phyloP scores from a whole-genome alignment of 2,797 vertebrate species.

The Zenarchopterus dispar region DNA sequence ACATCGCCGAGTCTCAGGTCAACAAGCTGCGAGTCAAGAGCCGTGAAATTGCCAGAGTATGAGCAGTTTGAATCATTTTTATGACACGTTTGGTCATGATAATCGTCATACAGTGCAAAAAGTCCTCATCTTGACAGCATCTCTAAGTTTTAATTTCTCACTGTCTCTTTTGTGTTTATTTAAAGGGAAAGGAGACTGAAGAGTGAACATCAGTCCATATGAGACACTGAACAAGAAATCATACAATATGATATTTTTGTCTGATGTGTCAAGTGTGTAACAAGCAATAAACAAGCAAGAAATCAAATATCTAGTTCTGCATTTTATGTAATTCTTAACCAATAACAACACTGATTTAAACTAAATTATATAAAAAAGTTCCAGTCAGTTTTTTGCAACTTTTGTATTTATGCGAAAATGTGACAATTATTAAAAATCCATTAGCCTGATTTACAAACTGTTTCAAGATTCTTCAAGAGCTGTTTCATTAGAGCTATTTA shows the following conservation, averaged over 20 bases:
- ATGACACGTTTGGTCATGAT: not conserved
- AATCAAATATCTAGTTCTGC: slow-evolving; percentile 4
- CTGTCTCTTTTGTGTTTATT: slow-evolving; percentile 38
- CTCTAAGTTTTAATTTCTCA: not conserved
- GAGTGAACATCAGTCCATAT: slow-evolving; percentile 56
- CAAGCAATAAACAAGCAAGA: slow-evolving; percentile 62
- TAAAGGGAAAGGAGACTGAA: slow-evolving; percentile 72
- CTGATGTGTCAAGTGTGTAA: slow-evolving; percentile 34
- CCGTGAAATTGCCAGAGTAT: slow-evolving; percentile 83
- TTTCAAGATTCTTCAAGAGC: too few relatives aligned
- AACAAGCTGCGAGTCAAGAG: slow-evolving; percentile 90
- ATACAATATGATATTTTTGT: slow-evolving; percentile 76
- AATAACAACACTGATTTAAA: not conserved
- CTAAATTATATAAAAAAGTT: not conserved
- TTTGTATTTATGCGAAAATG: too few relatives aligned
- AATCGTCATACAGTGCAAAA: too few relatives aligned
- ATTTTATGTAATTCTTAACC: slow-evolving; percentile 2
- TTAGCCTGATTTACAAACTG: too few relatives aligned
- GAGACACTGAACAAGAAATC: slow-evolving; percentile 54
- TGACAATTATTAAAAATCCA: too few relatives aligned
- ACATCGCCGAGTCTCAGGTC: slow-evolving; percentile 91
- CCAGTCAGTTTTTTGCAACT: too few relatives aligned
- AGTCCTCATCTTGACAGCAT: not conserved
- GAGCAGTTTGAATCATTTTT: not conserved
- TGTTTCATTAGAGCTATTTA: too few relatives aligned